A percentile compares a stretch with the other conserved stretches of the same genome.
These are phyloP conservation scores for Anastatus disparis DNA, from an alignment of 1,140 invertebrate species.

Conservation along the genomic window DNA sequence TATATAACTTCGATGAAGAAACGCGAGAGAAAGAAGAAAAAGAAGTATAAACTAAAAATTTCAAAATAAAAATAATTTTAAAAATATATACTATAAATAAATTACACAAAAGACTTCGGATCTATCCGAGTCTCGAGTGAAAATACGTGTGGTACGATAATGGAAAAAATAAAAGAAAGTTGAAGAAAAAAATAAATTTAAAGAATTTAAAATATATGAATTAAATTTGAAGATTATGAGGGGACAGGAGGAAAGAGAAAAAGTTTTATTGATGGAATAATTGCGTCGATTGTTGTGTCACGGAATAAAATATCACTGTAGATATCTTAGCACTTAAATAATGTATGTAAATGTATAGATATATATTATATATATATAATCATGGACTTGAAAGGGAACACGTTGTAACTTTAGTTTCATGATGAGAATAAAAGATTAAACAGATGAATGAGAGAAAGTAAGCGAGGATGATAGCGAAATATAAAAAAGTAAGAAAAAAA, in stretches of 20 bases:
- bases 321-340: constrained; percentile 59
- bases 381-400: constrained; percentile 51
- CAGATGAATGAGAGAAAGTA: background rate
- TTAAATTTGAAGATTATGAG: background rate
- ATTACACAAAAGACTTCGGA: background rate
- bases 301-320: constrained; percentile 61
- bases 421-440: constrained; percentile 14
- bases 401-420: constrained; percentile 49
- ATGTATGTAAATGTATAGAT: constrained; percentile 57
- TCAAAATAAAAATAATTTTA: too few species aligned
- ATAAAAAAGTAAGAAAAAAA: too few species aligned
- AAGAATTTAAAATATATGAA: background rate
- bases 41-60: too few species aligned
- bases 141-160: constrained; percentile 6
- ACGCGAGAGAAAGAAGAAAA: too few species aligned
- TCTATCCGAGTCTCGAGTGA: background rate
- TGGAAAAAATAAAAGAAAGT: background rate
- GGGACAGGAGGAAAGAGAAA: background rate
- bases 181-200: background rate
- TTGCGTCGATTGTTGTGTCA: background rate
- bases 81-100: background rate
- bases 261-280: background rate
- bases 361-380: constrained; percentile 33
- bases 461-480: background rate
- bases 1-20: constrained; percentile 8